A percentile compares a stretch with the other conserved stretches of the same genome.
phyloP scores from a whole-genome alignment of 2,888 invertebrate genomes.

The Oxyteleia sp. region DNA sequence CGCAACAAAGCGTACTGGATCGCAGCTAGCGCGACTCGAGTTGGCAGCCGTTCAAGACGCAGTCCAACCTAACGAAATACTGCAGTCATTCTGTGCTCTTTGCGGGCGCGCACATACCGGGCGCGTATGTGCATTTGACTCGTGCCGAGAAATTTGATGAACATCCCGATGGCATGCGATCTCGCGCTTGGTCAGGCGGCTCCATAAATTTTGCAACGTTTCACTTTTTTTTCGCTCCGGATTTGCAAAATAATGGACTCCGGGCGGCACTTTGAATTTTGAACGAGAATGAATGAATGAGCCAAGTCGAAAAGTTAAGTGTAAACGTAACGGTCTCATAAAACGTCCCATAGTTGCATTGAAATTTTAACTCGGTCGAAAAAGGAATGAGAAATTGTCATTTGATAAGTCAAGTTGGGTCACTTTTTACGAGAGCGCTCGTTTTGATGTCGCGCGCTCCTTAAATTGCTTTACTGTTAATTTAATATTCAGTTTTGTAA shows the following conservation, averaged over 20 bases:
- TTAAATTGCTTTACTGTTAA: too few relatives aligned
- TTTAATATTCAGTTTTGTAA: too few relatives aligned
- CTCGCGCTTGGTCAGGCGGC: conserved; percentile 32
- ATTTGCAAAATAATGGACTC: conserved; percentile 53
- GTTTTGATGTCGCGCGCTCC: too few relatives aligned
- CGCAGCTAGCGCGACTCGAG: conserved; percentile 56
- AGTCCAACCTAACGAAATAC: conserved; percentile 81
- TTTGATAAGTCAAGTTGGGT: too few relatives aligned
- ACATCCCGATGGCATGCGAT: conserved; percentile 63
- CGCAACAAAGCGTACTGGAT: conserved; percentile 52
- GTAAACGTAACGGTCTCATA: conserved; percentile 3
- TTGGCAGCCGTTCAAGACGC: conserved; percentile 82
- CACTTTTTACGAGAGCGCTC: too few relatives aligned
- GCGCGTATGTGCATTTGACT: conserved; percentile 54
- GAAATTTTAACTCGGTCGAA: too few relatives aligned
- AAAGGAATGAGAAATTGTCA: too few relatives aligned
- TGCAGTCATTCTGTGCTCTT: conserved; percentile 77
- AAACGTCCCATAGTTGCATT: too few relatives aligned
- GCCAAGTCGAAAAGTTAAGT: conserved; percentile 1
- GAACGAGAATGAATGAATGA: background rate
- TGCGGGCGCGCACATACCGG: conserved; percentile 36
- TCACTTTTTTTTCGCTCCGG: conserved; percentile 41
- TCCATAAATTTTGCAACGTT: conserved; percentile 61
- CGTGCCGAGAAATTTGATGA: conserved; percentile 66
- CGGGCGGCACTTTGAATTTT: conserved; percentile 24